Evolutionary conservation across 1,140 invertebrate genomes (phyloP), one percentile per base, ranked within the genome.

Genomic region (Odontomachus brunneus): DNA sequence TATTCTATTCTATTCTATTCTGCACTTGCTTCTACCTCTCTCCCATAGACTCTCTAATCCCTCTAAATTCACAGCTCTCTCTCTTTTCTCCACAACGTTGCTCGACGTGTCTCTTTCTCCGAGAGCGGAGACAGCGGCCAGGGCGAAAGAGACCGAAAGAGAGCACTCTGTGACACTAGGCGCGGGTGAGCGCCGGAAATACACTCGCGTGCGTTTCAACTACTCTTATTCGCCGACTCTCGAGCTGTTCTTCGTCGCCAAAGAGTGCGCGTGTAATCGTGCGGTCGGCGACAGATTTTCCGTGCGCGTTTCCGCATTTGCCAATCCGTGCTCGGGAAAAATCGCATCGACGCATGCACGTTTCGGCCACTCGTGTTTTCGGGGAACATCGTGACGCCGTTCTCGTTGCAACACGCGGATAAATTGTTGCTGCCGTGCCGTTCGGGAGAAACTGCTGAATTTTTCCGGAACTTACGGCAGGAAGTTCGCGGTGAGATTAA

Each of bases 121-220:
- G 66, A 81, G 59, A 72, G 65, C 51, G 44, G 26, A 69, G 66
- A 81, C 76, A 60, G 55, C 53, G 76, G 66, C 51, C 22, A 71
- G 38, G n/a, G 26, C 75, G 51, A 62, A 72, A 63, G 59, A 49
- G 69, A 22, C 55, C 59, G 69, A 82, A 63, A 73, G 66, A 74
- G 69, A 73, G 33, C 62, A 53, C 38, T 59, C 24, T 15, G 38
- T 57, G 67, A 83, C 72, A 59, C 49, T 19, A 59, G 66, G 67
- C 51, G 81, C 84, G 85, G 82, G 82, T 83, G 85, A 88, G 67
- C 84, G 86, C 85, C 59, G 78, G 82, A 87, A 88, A 88, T 87
- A 88, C 55, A 75, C 82, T 86, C 71, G 63, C 75, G 81, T 59
- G 60, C 62, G 15, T 63, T 86, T 86, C 66, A 66, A 80, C 69